Conservation (phyloP, 2,888 invertebrate genomes). For the Cryptops parisi region DNA sequence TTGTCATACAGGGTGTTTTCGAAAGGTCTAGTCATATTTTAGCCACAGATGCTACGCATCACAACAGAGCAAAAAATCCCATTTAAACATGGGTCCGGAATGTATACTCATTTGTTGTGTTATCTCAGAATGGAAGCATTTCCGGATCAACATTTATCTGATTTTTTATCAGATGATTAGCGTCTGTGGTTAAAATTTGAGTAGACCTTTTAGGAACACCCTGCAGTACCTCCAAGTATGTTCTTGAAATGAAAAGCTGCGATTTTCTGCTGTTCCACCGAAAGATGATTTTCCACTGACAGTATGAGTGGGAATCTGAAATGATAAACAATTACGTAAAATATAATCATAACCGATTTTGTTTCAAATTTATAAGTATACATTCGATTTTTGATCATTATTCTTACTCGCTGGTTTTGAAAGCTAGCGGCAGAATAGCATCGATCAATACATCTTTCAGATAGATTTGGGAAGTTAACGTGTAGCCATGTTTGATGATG, state of each 20-base stretch:
- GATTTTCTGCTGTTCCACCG: constrained; percentile 7
- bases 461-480: constrained; percentile 35
- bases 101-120: too few relatives aligned
- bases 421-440: constrained; percentile 37
- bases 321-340: background rate
- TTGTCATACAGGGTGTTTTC: too few relatives aligned
- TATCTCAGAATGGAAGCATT: too few relatives aligned
- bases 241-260: constrained; percentile 3
- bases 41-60: too few relatives aligned
- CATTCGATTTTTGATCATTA: background rate
- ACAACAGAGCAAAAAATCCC: too few relatives aligned
- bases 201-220: background rate
- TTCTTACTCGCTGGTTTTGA: constrained; percentile 26
- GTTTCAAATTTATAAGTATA: background rate
- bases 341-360: constrained; percentile 25
- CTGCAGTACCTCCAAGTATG: constrained; percentile 5
- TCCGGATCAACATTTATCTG: too few relatives aligned
- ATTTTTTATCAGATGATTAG: too few relatives aligned
- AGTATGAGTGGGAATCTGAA: constrained; percentile 35
- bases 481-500: constrained; percentile 42
- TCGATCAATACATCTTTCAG: constrained; percentile 34
- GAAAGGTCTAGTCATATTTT: too few relatives aligned
- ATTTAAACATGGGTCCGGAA: too few relatives aligned
- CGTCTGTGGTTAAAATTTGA: constrained; percentile 28
- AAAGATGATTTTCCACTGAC: constrained; percentile 39